Evolutionary conservation across 2,113 vertebrate genomes (phyloP), one percentile per base, ranked within the genome.

Genomic region (Terrapene triunguis): DNA sequence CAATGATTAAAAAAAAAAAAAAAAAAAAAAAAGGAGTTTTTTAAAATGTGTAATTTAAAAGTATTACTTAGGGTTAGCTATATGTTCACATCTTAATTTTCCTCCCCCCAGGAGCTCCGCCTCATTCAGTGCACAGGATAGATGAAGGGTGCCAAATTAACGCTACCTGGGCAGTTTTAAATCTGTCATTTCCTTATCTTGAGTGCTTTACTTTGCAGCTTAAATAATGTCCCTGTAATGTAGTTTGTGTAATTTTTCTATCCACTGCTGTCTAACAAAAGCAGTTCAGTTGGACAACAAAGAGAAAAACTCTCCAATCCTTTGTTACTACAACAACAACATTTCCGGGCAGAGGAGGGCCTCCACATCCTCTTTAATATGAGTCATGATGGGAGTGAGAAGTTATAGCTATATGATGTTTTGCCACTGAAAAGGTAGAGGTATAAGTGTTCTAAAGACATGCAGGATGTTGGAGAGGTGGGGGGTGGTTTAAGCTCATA

Each of bases 301-400:
- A 38, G 10, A 6, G 80, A 84, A 21, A 84, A 21, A 84, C 19
- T 80, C 17, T 81, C 35, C 79, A 90, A 22, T 38, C 82, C 50
- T 85, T 69, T 82, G 4, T 47, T 29, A 80, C 72, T 90, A 89
- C 5, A 59, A 42, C 0, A 80, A 19, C 12, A 83, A 38, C 1
- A 21, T 53, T 93, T 91, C 72, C 91, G 1, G 51, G 87, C 10
- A 10, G 54, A 42, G 62, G 62, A 83, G 80, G 5, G 25, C 8
- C n/a, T 51, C 25, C 35, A 8, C 6, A 4, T 76, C 38, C n/a
- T 22, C 19, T 72, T 69, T 38, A 22, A 57, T 27, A 50, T 6
- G 48, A 84, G 17, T 80, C n/a, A 84, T 0, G 0, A 16, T 44
- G 13, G 14, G 35, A 38, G 19, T 72, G n/a, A 38, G 35, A 38